phyloP scores from a whole-genome alignment of 1,140 invertebrate genomes.

The Nymphalis io region DNA sequence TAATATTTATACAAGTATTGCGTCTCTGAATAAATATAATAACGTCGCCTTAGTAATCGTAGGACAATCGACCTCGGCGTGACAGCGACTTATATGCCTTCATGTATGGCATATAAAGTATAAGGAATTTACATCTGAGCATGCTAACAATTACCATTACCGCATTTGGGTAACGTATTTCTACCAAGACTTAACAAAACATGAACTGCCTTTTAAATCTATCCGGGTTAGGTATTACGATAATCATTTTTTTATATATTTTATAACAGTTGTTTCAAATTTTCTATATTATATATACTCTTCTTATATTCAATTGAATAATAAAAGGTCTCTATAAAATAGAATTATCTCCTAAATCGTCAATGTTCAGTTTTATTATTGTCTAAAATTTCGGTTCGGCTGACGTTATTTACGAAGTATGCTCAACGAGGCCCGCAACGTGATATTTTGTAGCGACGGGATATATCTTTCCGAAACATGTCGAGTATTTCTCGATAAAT shows the following conservation, averaged over 20 bases:
- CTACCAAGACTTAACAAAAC: background rate
- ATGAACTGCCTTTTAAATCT: background rate
- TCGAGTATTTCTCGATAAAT: too few species aligned
- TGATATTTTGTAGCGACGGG: too few species aligned
- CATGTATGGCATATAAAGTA: background rate
- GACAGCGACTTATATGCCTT: background rate
- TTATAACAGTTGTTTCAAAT: background rate
- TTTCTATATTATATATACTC: background rate
- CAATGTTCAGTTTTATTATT: too few species aligned
- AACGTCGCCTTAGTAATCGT: background rate
- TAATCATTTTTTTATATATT: background rate
- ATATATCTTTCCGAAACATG: too few species aligned
- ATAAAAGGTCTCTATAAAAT: too few species aligned
- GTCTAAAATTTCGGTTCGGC: too few species aligned
- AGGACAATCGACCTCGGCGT: background rate
- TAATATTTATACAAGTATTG: too few species aligned
- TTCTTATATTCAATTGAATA: background rate
- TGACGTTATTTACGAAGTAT: too few species aligned
- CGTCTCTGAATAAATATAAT: too few species aligned
- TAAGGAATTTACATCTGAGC: background rate
- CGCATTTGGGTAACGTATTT: background rate
- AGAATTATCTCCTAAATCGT: too few species aligned
- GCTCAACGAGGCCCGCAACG: too few species aligned
- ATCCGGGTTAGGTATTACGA: background rate
- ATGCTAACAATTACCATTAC: background rate